Base-by-base conservation (phyloP, 2,888 invertebrate species). In the Ramazzottius varieornatus region DNA sequence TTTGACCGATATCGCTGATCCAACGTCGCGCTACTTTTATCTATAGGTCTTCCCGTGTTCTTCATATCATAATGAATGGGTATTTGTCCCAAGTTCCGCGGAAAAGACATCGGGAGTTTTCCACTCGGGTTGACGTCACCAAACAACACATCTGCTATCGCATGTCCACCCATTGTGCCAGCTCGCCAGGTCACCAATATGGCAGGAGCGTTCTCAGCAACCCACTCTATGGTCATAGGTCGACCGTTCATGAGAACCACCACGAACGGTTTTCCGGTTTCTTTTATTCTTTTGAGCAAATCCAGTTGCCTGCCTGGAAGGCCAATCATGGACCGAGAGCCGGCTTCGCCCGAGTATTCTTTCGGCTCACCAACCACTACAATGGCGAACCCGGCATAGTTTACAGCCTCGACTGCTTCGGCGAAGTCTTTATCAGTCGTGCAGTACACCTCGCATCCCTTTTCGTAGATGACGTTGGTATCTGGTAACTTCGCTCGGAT, bases 31-130 rank as follows among this genome's bases (percentile, higher is more conserved):
- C 8, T n/a, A 16, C 32, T 63, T 63, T 8, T 16, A 16, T 63
- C n/a, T 13, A 63, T 13, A 13, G 63, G 63, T 32, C 63, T 8
- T 63, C 63, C 63, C 13, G 63, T 63, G 32, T 63, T 63, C n/a
- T 63, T 63, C 13, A 13, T 13, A n/a, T 63, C 32, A n/a, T 63
- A 63, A n/a, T 63, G 8, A 16, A 63, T 8, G 63, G 63, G 63
- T 13, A 63, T 63, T 63, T 63, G 63, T 63, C 63, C 63, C 13
- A 63, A 16, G 63, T n/a, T 63, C 32, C 63, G 63, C 16, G 63
- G 63, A n/a, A 63, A 63, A 32, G 13, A 13, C 32, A 32, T 32
- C 8, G 32, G 32, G 32, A 63, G 63, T 63, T 63, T 46, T 63
- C 63, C 63, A 29, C 32, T 32, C 8, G 63, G 63, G 32, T 63